phyloP scores from a whole-genome alignment of 2,797 vertebrate genomes.

The Crocidura indochinensis region DNA sequence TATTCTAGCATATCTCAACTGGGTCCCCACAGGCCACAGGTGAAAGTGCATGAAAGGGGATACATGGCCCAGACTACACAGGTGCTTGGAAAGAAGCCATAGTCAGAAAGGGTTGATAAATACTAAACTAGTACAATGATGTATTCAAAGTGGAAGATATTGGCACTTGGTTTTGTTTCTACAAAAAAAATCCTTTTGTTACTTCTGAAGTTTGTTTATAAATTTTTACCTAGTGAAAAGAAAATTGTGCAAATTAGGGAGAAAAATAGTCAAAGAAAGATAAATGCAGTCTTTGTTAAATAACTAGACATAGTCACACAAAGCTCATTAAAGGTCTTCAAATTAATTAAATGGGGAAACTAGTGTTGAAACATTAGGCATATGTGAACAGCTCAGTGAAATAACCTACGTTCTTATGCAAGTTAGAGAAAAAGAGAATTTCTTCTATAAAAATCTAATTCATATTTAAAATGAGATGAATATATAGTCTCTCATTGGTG shows the following conservation, averaged over 20 bases:
- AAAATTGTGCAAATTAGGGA: background rate
- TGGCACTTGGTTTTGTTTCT: conserved; percentile 49
- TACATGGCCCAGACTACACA: too few species aligned
- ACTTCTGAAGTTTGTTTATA: conserved; percentile 31
- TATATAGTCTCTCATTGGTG: conserved; percentile 6
- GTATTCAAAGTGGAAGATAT: conserved; percentile 16
- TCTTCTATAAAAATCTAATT: conserved; percentile 48
- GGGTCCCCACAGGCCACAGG: too few species aligned
- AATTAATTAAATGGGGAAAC: conserved; percentile 55
- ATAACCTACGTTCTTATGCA: conserved; percentile 39
- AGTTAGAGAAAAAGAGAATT: conserved; percentile 49
- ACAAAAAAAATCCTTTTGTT: conserved; percentile 15
- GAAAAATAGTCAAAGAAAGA: conserved; percentile 23
- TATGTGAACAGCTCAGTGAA: conserved; percentile 54
- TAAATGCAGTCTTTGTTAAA: conserved; percentile 42
- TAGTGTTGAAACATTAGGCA: conserved; percentile 52
- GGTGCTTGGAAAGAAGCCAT: too few species aligned
- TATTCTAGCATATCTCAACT: background rate
- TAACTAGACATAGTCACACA: conserved; percentile 39
- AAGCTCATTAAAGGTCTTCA: conserved; percentile 41
- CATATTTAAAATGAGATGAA: conserved; percentile 33
- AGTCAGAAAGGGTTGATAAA: too few species aligned
- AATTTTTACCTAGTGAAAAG: conserved; percentile 17
- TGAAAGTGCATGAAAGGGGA: too few species aligned
- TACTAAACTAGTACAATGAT: background rate